Evolutionary conservation across 2,113 vertebrate species (phyloP).

Genomic region (Hypomesus transpacificus): DNA sequence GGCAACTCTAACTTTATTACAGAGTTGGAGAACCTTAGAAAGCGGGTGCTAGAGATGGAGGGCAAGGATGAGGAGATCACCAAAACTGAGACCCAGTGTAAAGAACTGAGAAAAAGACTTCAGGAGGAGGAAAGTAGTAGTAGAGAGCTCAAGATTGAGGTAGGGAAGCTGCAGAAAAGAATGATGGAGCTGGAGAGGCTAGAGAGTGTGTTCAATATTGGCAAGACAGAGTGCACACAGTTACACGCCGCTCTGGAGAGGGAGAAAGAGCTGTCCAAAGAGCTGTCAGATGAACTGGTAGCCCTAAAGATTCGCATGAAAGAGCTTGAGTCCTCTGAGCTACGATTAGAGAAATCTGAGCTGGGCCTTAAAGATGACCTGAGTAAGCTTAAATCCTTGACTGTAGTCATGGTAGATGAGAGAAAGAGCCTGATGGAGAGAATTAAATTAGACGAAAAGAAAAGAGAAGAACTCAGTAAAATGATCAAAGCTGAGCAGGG

Average conservation of each 20-base stretch:
- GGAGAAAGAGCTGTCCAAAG: slow-evolving; percentile 86
- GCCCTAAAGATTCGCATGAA: slow-evolving; percentile 87
- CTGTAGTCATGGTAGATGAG: slow-evolving; percentile 92
- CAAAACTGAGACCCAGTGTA: slow-evolving; percentile 88
- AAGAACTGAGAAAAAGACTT: slow-evolving; percentile 84
- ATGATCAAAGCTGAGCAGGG: slow-evolving; percentile 87
- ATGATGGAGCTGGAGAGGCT: slow-evolving; percentile 90
- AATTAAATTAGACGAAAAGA: slow-evolving; percentile 88
- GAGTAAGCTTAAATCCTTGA: slow-evolving; percentile 91
- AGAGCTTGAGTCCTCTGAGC: slow-evolving; percentile 89
- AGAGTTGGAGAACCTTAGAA: slow-evolving; percentile 90
- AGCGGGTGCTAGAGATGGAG: slow-evolving; percentile 92
- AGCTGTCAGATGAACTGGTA: slow-evolving; percentile 87
- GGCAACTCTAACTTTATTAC: slow-evolving; percentile 88
- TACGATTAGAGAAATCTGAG: slow-evolving; percentile 89
- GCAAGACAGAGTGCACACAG: slow-evolving; percentile 84
- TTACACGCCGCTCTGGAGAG: slow-evolving; percentile 82
- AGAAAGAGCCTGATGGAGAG: slow-evolving; percentile 88
- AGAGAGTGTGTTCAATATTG: slow-evolving; percentile 83
- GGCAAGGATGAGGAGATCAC: slow-evolving; percentile 96
- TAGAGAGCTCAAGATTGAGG: slow-evolving; percentile 84
- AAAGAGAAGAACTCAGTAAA: slow-evolving; percentile 82
- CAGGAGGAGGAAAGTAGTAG: slow-evolving; percentile 85
- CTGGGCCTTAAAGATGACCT: slow-evolving; percentile 90
- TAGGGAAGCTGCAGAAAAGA: slow-evolving; percentile 89